Conservation (phyloP, 2,797 vertebrate species). For the Synaphobranchus kaupii region DNA sequence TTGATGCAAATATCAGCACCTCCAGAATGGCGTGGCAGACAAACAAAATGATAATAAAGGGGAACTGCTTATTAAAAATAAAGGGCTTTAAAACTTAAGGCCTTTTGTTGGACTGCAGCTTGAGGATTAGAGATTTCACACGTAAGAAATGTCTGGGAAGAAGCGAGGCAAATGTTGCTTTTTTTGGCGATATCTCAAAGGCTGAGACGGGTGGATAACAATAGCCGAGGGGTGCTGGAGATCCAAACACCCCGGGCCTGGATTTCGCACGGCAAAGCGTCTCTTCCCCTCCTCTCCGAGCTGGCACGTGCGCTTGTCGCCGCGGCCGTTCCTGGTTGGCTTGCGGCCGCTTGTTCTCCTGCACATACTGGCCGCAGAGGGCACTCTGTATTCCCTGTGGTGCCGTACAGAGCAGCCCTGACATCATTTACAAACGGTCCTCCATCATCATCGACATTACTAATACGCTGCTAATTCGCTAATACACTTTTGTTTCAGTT, state of each 20-base stretch:
- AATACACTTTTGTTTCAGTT: not conserved
- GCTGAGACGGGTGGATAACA: not conserved
- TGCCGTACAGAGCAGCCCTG: not conserved
- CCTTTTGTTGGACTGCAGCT: not conserved
- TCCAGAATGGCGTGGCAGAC: not conserved
- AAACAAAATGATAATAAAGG: constrained; percentile 8
- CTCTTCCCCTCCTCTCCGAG: not conserved
- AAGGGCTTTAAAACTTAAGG: constrained; percentile 1
- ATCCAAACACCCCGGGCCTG: not conserved
- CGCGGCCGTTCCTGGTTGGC: constrained; percentile 2
- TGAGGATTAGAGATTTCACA: constrained; percentile 14
- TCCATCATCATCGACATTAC: not conserved
- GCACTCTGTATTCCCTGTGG: not conserved
- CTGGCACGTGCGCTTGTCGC: constrained; percentile 19
- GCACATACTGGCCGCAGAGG: not conserved
- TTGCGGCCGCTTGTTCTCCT: not conserved
- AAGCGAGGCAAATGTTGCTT: not conserved
- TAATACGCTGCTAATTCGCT: too few relatives aligned
- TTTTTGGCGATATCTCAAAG: not conserved
- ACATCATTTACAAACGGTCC: not conserved
- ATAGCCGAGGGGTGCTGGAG: not conserved
- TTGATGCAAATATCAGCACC: not conserved
- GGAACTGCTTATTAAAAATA: constrained; percentile 18
- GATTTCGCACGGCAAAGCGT: not conserved
- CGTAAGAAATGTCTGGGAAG: not conserved